These are phyloP conservation scores for Pachydiplax longipennis DNA, from an alignment of 2,888 invertebrate genomes.

Conservation along the genomic window DNA sequence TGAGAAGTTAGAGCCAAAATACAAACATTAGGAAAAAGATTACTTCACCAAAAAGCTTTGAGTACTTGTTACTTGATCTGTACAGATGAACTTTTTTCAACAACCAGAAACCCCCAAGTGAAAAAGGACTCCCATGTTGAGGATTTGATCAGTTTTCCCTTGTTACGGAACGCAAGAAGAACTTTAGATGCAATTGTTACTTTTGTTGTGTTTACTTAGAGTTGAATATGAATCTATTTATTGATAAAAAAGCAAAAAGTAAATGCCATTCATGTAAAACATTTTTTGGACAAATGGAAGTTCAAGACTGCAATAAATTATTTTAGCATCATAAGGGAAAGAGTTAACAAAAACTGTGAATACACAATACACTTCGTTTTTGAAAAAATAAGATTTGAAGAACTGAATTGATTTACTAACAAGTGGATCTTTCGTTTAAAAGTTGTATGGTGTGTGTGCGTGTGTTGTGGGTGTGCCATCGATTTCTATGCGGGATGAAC, in stretches of 20 bases:
- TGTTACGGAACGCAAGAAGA: conserved; percentile 31
- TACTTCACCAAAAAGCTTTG: conserved; percentile 25
- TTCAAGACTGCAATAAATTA: conserved; percentile 44
- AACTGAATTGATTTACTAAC: conserved; percentile 39
- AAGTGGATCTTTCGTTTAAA: conserved; percentile 40
- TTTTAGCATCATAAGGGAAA: conserved; percentile 40
- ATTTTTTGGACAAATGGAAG: conserved; percentile 42
- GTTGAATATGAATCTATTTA: conserved; percentile 45
- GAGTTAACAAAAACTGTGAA: conserved; percentile 35
- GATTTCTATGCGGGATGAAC: conserved; percentile 17
- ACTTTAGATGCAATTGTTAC: conserved; percentile 42
- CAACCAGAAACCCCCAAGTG: conserved; percentile 25
- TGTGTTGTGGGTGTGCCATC: conserved; percentile 40
- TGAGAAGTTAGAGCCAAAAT: conserved; percentile 33
- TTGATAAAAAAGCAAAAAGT: conserved; percentile 44
- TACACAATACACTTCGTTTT: conserved; percentile 44
- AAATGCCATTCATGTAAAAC: conserved; percentile 42
- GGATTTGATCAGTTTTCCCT: conserved; percentile 36
- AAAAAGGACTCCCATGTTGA: conserved; percentile 35
- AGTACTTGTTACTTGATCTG: conserved; percentile 36
- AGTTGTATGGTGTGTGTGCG: conserved; percentile 32
- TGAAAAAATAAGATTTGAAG: conserved; percentile 16
- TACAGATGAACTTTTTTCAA: conserved; percentile 43
- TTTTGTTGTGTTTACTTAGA: conserved; percentile 42
- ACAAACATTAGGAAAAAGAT: background rate